Conservation (phyloP, 2,797 vertebrate genomes). For the Lithobates pipiens region DNA sequence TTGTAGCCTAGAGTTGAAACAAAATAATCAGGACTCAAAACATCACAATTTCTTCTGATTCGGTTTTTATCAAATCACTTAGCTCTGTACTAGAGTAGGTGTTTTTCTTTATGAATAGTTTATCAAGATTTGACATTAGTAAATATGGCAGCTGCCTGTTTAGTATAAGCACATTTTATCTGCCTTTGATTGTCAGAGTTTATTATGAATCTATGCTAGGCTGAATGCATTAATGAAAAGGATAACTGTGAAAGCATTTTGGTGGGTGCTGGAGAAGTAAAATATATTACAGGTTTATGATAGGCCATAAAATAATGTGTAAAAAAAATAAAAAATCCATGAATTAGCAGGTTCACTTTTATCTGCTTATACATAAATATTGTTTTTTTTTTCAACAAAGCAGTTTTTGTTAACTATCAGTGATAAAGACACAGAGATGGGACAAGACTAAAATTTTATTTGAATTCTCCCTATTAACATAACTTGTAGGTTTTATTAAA, state of each 20-base stretch:
- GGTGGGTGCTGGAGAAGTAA: not conserved
- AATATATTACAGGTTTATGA: conserved; percentile 6
- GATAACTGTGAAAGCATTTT: not conserved
- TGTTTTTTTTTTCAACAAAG: too few species aligned
- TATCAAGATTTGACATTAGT: conserved; percentile 20
- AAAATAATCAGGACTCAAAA: not conserved
- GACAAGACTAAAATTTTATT: not conserved
- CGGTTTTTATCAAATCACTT: not conserved
- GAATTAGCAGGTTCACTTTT: not conserved
- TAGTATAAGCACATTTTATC: conserved; percentile 17
- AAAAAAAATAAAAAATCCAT: conserved; percentile 1
- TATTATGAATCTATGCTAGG: conserved; percentile 7
- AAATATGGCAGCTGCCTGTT: conserved; percentile 27
- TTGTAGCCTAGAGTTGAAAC: not conserved
- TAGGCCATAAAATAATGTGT: not conserved
- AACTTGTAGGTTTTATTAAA: not conserved
- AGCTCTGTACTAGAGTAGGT: not conserved
- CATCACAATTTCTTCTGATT: conserved; percentile 10
- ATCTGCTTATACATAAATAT: conserved; percentile 14
- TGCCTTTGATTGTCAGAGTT: conserved; percentile 51
- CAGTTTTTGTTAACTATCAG: too few species aligned
- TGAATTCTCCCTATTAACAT: not conserved
- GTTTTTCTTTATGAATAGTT: conserved; percentile 19
- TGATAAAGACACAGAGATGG: not conserved
- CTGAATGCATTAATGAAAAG: conserved; percentile 7